phyloP scores from a whole-genome alignment of 2,888 invertebrate species.

The Tetanocera ferruginea region DNA sequence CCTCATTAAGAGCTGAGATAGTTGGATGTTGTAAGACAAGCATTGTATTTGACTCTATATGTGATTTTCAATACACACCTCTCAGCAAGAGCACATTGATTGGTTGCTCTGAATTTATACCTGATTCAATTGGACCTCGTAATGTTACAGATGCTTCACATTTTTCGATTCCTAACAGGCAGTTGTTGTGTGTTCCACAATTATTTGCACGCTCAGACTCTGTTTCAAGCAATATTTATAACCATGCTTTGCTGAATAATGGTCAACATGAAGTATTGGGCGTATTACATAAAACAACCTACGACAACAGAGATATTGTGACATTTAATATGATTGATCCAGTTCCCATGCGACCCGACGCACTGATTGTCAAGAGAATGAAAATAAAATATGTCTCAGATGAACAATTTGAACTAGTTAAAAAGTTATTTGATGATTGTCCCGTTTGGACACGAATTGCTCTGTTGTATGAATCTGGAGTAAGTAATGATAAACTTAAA shows the following conservation, averaged over 20 bases:
- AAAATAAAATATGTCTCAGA: slow-evolving; percentile 69
- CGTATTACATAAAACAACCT: slow-evolving; percentile 72
- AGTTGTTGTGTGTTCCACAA: slow-evolving; percentile 81
- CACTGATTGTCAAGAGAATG: slow-evolving; percentile 73
- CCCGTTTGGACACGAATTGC: slow-evolving; percentile 92
- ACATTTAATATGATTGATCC: slow-evolving; percentile 75
- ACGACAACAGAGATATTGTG: slow-evolving; percentile 75
- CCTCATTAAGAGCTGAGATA: slow-evolving; percentile 58
- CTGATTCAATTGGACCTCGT: slow-evolving; percentile 76
- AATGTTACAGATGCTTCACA: slow-evolving; percentile 72
- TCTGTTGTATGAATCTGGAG: slow-evolving; percentile 76
- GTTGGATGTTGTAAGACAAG: slow-evolving; percentile 62
- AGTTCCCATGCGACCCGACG: slow-evolving; percentile 76
- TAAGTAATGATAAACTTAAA: slow-evolving; percentile 77
- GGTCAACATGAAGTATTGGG: slow-evolving; percentile 70
- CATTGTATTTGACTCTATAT: slow-evolving; percentile 72
- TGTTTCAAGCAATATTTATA: slow-evolving; percentile 64
- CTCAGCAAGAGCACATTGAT: slow-evolving; percentile 69
- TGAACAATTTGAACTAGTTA: slow-evolving; percentile 71
- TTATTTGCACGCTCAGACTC: slow-evolving; percentile 84
- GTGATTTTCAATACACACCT: slow-evolving; percentile 94
- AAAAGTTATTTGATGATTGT: slow-evolving; percentile 82
- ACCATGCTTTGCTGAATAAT: slow-evolving; percentile 67
- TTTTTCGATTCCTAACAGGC: slow-evolving; percentile 71
- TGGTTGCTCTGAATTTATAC: slow-evolving; percentile 70